Evolutionary conservation across 2,888 invertebrate species (phyloP), one percentile per base, ranked within the genome.

Genomic region (Aspidiotus destructor): DNA sequence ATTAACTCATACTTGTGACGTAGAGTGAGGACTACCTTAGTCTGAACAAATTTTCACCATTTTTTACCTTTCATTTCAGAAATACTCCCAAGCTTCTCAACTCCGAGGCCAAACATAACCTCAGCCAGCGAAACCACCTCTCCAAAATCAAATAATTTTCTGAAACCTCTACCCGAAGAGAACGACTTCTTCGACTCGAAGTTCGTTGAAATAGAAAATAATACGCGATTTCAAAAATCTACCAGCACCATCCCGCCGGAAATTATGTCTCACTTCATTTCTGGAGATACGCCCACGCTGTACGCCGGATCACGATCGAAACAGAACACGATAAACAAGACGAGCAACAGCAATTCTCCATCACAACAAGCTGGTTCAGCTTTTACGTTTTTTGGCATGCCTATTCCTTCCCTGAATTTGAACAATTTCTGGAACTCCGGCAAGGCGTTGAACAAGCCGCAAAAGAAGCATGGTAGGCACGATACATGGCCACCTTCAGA

Each of bases 381-480:
- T 1, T 89, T 90, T 73, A 89, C 91, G 13, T 89, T 92, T 75
- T 92, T 92, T 74, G 92, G 92, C 0, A 85, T 91, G 75, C 91
- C 92, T 0, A 76, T 92, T 70, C 88, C 90, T 1, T 81, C 84
- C 53, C 76, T 91, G 60, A 86, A 85, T 72, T 65, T 71, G 10
- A 70, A 71, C 15, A 72, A 72, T 48, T 70, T 72, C 57, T 72
- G 71, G 72, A 70, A 70, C 40, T 68, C 70, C 44, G 68, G 57
- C 44, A 17, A 71, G 68, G 60, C 67, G 6, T 8, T 52, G n/a
- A 60, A 68, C 15, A 41, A 72, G n/a, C 16, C 53, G 44, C 28
- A 28, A 28, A 60, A 71, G 76, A 78, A 73, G 62, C 67, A 69
- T 64, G 72, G 73, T 13, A 78, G 79, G 44, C 77, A 77, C 63